Base-by-base conservation (phyloP, 92 coral and sea anemone species). In the Epizoanthus stellaris region DNA sequence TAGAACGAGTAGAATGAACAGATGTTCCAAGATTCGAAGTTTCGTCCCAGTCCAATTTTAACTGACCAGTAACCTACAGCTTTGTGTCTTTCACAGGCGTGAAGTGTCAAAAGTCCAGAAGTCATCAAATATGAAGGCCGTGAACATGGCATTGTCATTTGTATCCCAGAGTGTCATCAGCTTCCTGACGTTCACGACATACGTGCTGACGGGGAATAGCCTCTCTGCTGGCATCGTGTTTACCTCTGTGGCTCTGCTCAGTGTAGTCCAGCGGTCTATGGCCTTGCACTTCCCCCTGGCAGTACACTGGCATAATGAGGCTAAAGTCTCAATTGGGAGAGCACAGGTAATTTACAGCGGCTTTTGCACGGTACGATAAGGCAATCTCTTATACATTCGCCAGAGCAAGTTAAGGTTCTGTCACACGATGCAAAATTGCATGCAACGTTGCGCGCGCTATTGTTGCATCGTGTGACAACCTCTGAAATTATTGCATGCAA, bases 181-280 rank as follows among this genome's bases (percentile, higher is more conserved):
- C 38, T 89, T 93, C 75, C 70, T 89, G 49, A 92, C 86, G 90
- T 94, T 96, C 70, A 86, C 87, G 74, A 87, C 95, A 0, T 96
- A 87, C 77, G 95, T 89, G 11, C 19, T 92, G 62, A n/a, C 84
- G 54, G 98, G 98, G 3, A 94, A 96, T 87, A 72, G 92, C 4
- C 84, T 95, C 0, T 87, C 88, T 14, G 94, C 94, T 17, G 95
- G 93, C 6, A 85, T 82, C n/a, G 95, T 96, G 57, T 96, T 96
- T 81, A 91, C 93, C 42, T 93, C 98, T 17, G 67, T 96, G 34
- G 94, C 95, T 7, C 76, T 96, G 34, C 67, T 96, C 64, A 73
- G 86, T 67, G 83, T 86, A 11, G 72, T 94, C 45, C 90, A 86
- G 73, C 57, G 91, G 11, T 70, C 89, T 12, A 90, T 95, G 89